Conservation (phyloP, 2,113 vertebrate species). For the Falcunculus frontatus region DNA sequence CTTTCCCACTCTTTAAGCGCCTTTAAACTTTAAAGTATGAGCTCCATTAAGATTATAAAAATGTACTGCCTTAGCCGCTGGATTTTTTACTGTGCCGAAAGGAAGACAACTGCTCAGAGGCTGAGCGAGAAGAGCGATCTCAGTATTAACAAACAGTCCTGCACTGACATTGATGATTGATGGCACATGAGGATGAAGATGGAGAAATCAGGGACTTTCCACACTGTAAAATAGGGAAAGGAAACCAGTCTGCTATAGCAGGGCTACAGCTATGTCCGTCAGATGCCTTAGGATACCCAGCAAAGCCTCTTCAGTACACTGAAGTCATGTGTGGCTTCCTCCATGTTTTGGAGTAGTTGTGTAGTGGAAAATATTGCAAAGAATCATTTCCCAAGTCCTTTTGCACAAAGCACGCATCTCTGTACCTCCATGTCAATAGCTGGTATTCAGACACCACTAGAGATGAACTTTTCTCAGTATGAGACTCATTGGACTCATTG, state of each 20-base stretch:
- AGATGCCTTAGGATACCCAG: background rate
- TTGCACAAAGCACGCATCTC: background rate
- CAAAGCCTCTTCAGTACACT: background rate
- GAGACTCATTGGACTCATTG: background rate
- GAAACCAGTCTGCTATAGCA: background rate
- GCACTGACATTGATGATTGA: background rate
- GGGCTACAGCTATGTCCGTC: background rate
- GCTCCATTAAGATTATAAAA: constrained; percentile 28
- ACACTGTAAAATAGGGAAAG: constrained; percentile 14
- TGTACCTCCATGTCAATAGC: background rate
- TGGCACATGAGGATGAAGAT: background rate
- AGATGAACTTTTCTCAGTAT: background rate
- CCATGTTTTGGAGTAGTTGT: background rate
- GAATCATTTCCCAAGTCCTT: background rate
- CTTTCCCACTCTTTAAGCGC: constrained; percentile 47
- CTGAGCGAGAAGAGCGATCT: background rate
- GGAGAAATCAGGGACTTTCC: constrained; percentile 12
- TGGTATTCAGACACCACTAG: background rate
- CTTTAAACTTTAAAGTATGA: constrained; percentile 30
- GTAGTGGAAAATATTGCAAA: background rate
- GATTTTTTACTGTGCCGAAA: background rate
- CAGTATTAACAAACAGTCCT: background rate
- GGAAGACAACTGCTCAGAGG: background rate
- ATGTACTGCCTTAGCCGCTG: background rate
- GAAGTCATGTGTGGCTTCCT: background rate